Evolutionary conservation across 2,113 vertebrate species (phyloP).

Genomic region (Turnix velox): DNA sequence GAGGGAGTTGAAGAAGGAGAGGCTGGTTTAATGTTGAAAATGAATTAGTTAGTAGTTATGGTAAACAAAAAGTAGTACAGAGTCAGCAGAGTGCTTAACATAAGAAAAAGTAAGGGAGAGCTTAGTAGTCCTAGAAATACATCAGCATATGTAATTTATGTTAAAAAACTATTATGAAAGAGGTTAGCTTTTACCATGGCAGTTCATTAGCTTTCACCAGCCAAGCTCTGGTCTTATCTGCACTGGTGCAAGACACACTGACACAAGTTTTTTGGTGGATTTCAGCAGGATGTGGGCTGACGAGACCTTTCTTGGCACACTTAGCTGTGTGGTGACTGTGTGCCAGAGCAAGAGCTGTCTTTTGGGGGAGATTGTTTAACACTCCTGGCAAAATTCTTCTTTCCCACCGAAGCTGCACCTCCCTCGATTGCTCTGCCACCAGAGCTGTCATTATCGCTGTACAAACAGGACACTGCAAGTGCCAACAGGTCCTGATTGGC

Average conservation of each 20-base stretch:
- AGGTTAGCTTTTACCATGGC: not conserved
- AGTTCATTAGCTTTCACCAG: not conserved
- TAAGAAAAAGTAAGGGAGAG: not conserved
- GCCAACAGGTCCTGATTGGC: slow-evolving; percentile 31
- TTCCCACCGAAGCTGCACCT: not conserved
- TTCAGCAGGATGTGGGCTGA: not conserved
- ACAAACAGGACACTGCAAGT: slow-evolving; percentile 28
- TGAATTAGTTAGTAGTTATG: not conserved
- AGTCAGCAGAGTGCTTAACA: not conserved
- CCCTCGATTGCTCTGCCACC: not conserved
- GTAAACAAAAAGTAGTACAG: not conserved
- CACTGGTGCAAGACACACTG: not conserved
- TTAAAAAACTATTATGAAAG: not conserved
- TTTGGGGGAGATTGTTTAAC: not conserved
- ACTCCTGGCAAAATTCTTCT: not conserved
- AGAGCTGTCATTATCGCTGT: not conserved
- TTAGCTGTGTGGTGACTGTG: accelerated
- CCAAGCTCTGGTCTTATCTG: not conserved
- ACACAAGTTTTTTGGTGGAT: not conserved
- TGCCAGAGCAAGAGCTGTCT: not conserved
- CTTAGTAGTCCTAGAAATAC: not conserved
- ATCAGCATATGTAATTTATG: not conserved
- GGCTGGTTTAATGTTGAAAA: not conserved
- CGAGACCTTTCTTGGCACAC: not conserved
- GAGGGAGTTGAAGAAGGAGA: not conserved